Evolutionary conservation across 2,888 invertebrate species (phyloP).

Genomic region (Diploptera punctata): DNA sequence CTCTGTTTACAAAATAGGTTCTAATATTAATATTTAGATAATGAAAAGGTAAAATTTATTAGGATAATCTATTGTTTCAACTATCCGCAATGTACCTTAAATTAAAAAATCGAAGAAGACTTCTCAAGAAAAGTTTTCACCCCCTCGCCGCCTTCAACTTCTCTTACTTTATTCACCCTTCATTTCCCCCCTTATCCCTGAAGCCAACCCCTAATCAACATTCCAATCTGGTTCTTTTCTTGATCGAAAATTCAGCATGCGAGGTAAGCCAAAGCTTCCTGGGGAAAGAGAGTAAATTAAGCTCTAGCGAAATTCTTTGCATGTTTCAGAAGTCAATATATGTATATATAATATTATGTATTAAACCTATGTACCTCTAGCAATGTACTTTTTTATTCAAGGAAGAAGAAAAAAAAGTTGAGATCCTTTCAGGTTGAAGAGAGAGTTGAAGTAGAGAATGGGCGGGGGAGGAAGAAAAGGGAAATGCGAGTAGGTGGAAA

Average conservation of each 20-base stretch:
- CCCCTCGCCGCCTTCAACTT: conserved; percentile 45
- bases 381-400: conserved; percentile 12
- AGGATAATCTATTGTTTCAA: too few species aligned
- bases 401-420: conserved; percentile 7
- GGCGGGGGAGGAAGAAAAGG: too few species aligned
- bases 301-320: conserved; percentile 37
- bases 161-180: conserved; percentile 48
- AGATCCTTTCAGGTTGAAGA: conserved; percentile 23
- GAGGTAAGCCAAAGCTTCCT: conserved; percentile 25
- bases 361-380: conserved; percentile 20
- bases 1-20: too few species aligned
- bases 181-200: conserved; percentile 47
- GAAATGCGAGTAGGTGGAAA: neutral
- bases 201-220: conserved; percentile 42
- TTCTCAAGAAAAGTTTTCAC: conserved; percentile 43
- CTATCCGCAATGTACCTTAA: conserved; percentile 31
- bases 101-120: conserved; percentile 35
- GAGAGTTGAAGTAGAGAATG: conserved; percentile 1
- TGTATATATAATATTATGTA: conserved; percentile 31
- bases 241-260: conserved; percentile 41
- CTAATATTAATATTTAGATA: too few species aligned
- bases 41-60: too few species aligned
- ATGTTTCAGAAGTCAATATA: conserved; percentile 35
- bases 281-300: conserved; percentile 42
- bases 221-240: conserved; percentile 41